Conservation (phyloP, 2,888 invertebrate species). For the Chironomus riparius region DNA sequence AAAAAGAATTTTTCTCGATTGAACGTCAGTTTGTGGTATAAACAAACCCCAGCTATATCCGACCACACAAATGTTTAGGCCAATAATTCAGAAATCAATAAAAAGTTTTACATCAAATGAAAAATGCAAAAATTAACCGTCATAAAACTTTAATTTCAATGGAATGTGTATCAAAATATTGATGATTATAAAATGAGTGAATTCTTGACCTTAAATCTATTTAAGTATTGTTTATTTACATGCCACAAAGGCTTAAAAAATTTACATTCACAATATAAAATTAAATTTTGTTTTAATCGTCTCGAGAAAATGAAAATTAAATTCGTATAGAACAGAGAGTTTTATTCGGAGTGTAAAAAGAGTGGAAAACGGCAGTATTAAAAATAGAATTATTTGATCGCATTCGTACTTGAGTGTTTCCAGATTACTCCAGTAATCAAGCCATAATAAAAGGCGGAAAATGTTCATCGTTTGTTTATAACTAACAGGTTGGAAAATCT, state of each 20-base stretch:
- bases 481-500: not conserved
- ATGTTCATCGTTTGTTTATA: not conserved
- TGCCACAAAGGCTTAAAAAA: not conserved
- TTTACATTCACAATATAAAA: no score
- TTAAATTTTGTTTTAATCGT: no score
- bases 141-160: not conserved
- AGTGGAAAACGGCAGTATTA: not conserved
- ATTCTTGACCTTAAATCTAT: not conserved
- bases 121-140: no score
- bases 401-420: no score
- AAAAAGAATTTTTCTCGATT: no score
- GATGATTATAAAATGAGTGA: not conserved
- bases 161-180: not conserved
- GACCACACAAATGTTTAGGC: not conserved
- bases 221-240: not conserved
- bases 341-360: not conserved
- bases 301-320: no score
- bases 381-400: no score
- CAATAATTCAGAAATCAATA: not conserved
- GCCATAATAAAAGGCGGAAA: no score
- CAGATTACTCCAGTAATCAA: no score
- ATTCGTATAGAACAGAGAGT: no score
- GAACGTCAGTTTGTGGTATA: no score
- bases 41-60: not conserved
- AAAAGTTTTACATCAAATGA: not conserved